phyloP scores from a whole-genome alignment of 2,113 vertebrate genomes.

The Cyanistes caeruleus region DNA sequence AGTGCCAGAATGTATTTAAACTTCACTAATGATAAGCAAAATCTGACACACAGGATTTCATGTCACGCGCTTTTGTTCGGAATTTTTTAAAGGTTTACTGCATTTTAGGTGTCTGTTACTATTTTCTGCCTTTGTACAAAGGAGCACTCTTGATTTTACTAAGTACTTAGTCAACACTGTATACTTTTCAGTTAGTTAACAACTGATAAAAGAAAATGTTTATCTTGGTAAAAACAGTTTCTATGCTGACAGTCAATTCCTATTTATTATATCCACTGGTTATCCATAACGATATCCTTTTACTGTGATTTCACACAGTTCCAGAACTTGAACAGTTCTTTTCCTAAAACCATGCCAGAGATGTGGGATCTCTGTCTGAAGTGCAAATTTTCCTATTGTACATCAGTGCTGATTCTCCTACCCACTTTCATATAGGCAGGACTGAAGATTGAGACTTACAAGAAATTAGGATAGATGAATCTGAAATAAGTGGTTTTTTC shows the following conservation, averaged over 20 bases:
- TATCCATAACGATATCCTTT: not conserved
- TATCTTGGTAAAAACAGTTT: not conserved
- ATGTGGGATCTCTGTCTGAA: not conserved
- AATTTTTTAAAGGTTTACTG: not conserved
- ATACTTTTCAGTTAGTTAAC: not conserved
- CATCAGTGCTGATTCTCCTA: not conserved
- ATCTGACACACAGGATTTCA: not conserved
- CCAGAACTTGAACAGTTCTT: not conserved
- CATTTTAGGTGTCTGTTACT: not conserved
- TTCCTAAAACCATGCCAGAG: not conserved
- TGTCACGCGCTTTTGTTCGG: not conserved
- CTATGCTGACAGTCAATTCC: not conserved
- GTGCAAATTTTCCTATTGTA: not conserved
- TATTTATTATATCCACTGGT: not conserved
- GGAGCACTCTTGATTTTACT: not conserved
- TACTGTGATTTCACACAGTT: not conserved
- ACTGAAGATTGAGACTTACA: not conserved
- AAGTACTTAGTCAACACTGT: not conserved
- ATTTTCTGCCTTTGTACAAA: not conserved
- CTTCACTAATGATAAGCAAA: not conserved
- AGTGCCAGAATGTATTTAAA: not conserved
- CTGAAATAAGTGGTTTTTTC: not conserved
- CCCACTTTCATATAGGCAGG: not conserved
- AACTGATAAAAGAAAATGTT: not conserved
- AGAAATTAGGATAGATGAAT: not conserved